Evolutionary conservation across 2,888 invertebrate species (phyloP), one percentile per base, ranked within the genome.

Genomic region (Agonopterix heracliana): DNA sequence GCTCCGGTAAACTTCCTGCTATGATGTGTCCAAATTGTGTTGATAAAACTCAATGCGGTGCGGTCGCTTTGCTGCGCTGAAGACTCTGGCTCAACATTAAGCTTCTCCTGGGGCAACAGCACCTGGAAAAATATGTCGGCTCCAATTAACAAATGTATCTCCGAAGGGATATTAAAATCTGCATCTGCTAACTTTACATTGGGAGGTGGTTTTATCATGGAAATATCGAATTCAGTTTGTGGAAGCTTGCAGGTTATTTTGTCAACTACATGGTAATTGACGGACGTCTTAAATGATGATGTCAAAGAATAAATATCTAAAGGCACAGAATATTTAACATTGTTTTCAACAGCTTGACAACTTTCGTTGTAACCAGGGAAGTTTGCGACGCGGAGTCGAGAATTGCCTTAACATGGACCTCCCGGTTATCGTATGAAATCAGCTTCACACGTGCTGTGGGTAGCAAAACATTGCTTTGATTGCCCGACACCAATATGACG

Each of bases 41-140:
- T 10, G 40, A 52, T 2, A 52, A 2, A 12, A 55, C 11, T 34
- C 11, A 7, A 11, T 34, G 42, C 4, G n/a, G n/a, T 14, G 40
- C 42, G 5, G 44, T 9, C 13, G 41, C n/a, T n/a, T n/a, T n/a
- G n/a, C n/a, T n/a, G n/a, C n/a, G n/a, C n/a, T n/a, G n/a, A n/a
- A n/a, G n/a, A n/a, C n/a, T n/a, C n/a, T n/a, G n/a, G 4, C 12
- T 13, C 3, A n/a, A n/a, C n/a, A 4, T 3, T 41, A 4, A 13
- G 5, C 40, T 35, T 1, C 13, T 17, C 42, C 13, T n/a, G n/a
- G n/a, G 45, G 47, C n/a, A 34, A 9, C 38, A 34, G 12, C 38
- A 45, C 26, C 54, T 54, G 48, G 10, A 57, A 57, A 34, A 53
- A 52, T 2, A 54, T 40, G 34, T 57, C 54, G n/a, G n/a, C n/a